Base-by-base conservation (phyloP, 2,113 vertebrate species). In the Gracilinanus agilis region DNA sequence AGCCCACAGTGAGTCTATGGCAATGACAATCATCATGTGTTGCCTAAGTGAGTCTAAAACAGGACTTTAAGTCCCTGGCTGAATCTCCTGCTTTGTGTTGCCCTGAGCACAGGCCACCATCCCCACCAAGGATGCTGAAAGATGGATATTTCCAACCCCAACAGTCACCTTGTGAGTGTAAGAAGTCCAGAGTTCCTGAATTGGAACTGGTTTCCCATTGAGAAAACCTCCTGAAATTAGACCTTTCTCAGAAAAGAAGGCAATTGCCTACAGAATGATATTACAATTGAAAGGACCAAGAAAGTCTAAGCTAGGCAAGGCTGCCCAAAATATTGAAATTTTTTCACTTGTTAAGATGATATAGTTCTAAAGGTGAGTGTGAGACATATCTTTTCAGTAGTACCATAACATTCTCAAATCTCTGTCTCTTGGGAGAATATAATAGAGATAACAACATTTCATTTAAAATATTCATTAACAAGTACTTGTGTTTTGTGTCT, bases 121-220 rank as follows among this genome's bases (percentile, higher is more conserved):
- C 13, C n/a, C 34, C 16, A 75, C 67, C 34, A 75, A 67, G 3
- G 34, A 21, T 19, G 1, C 16, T 61, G 58, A 67, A 67, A 67
- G 3, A 67, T 11, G 29, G 11, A 16, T 34, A 0, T 16, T 34
- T 67, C 34, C 1, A n/a, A 16, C 0, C 5, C n/a, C 13, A n/a
- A 6, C 3, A 40, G 67, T 6, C 5, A n/a, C 1, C 34, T 40
- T 75, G 67, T n/a, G 10, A n/a, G 12, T n/a, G n/a, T 75, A 40
- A 34, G 67, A 40, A 16, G 16, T 75, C 67, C n/a, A n/a, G 61
- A n/a, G 16, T n/a, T 75, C 8, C 16, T n/a, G 11, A 40, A 34
- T 75, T 75, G 13, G 67, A 75, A 75, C 13, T n/a, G 34, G 5
- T 19, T 75, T 67, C 7, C 13, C 61, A 75, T n/a, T 75, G 34